phyloP scores from a whole-genome alignment of 2,113 vertebrate species.

The Heptranchias perlo region DNA sequence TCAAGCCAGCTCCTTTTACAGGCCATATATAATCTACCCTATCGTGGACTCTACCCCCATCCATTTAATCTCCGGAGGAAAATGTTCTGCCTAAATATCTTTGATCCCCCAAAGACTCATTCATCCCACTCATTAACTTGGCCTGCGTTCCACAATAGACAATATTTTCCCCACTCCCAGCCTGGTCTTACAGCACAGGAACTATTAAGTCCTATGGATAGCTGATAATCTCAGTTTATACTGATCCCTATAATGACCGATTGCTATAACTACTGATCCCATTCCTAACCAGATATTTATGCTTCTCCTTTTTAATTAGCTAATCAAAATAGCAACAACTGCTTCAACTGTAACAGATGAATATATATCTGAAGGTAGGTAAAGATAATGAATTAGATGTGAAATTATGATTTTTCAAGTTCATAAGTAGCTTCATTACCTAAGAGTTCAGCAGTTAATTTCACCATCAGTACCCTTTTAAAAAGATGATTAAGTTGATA shows the following conservation, averaged over 20 bases:
- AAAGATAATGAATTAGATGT: not conserved
- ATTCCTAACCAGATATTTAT: not conserved
- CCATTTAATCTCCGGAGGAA: not conserved
- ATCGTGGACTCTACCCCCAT: not conserved
- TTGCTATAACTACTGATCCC: too few species aligned
- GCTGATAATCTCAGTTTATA: not conserved
- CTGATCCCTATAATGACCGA: too few species aligned
- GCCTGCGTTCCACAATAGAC: not conserved
- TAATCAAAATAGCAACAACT: not conserved
- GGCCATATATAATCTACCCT: not conserved
- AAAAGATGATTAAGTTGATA: conserved; percentile 3
- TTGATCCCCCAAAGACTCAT: not conserved
- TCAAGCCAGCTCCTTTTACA: not conserved
- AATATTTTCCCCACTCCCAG: not conserved
- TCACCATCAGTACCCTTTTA: not conserved
- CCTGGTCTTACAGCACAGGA: not conserved
- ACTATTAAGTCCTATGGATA: not conserved
- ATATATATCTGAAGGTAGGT: not conserved
- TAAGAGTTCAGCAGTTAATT: not conserved
- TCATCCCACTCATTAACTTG: not conserved
- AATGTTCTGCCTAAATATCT: too few species aligned
- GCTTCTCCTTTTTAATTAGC: not conserved
- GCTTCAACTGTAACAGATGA: not conserved
- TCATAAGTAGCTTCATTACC: not conserved
- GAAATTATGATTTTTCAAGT: not conserved